Base-by-base conservation (phyloP, 2,113 vertebrate genomes). In the Phalacrocorax brasilianus region DNA sequence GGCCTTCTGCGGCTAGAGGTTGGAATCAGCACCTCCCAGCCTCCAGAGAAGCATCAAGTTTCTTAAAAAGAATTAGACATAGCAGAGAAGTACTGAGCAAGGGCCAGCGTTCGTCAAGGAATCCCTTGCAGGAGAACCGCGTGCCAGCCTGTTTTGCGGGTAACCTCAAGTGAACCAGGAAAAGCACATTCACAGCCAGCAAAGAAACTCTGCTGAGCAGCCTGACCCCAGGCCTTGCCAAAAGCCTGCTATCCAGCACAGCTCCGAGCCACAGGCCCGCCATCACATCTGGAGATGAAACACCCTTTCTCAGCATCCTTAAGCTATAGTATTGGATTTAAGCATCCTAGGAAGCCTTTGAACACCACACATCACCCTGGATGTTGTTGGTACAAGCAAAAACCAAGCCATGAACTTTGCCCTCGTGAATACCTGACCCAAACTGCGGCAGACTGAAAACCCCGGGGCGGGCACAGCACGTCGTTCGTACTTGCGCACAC, bases 291-390 rank as follows among this genome's bases (percentile, higher is more conserved):
- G 68, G n/a, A 55, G 38, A 26, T 42, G 42, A 77, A 27, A 68
- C 0, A 15, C 4, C 42, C 9, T 19, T 72, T 40, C 61, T 44
- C 61, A 71, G 61, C 74, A 88, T 32, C 50, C 61, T n/a, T 6
- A 40, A 87, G 44, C 44, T 8, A 1, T 0, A 8, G 26, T 0
- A 2, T 6, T 11, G 27, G 9, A 0, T 63, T 58, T 6, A 26
- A 33, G 44, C 52, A 42, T 14, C 40, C 22, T 10, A 58, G 33
- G 27, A 59, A 50, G 45, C 6, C 11, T 52, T 4, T 11, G 50
- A 74, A 21, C n/a, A 32, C 2, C 33, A 12, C 13, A 33, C 8
- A 85, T 75, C 80, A 23, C 38, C n/a, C 17, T 42, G 40, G 12
- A 5, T 2, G 0, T 5, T 4, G 71, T 13, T 24, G 45, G 33